Base-by-base conservation (phyloP, 2,797 vertebrate species). In the Acanthurus tractus region DNA sequence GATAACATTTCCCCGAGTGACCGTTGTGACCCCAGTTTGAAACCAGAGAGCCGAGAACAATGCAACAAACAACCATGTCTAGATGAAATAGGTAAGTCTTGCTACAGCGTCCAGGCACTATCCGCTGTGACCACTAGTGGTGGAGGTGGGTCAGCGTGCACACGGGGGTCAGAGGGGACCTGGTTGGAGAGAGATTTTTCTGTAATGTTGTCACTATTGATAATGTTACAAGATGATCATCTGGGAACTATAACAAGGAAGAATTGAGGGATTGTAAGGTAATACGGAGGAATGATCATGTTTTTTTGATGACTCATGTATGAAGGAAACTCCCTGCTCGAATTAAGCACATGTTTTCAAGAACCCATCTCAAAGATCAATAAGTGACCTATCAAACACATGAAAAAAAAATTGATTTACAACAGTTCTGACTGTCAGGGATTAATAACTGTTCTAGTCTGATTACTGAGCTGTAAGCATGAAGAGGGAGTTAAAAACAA, bases 51-150 rank as follows among this genome's bases (percentile, higher is more conserved):
- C 74, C 84, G 70, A 59, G 91, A 94, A 52, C 90, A 93, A 46
- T 96, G 95, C 83, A 95, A 95, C 81, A 77, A 72, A 44, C 90
- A 94, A 34, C 86, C 74, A 1, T 96, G 95, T 65, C 46, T 74
- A 1, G 72, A 84, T 38, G 92, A 92, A 66, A 92, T 86, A 50
- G 87, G 95, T 95, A 91, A 79, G 88, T 78, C 49, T 53, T 45
- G 18, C 11, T 8, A 4, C 20, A 15, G 3, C 1, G 9, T 46
- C 0, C 11, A 38, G 6, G 17, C 25, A 11, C 2, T 40, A 12
- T 49, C 40, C 25, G 8, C 8, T 14, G 40, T 45, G 22, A 13
- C 18, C n/a, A 53, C n/a, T 34, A 14, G 18, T 22, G 14, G 17
- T 23, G 49, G 7, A 18, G 66, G 2, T 46, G 23, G 65, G 55